These are phyloP conservation scores for Homalodisca vitripennis DNA, from an alignment of 1,140 invertebrate genomes.

Conservation along the genomic window DNA sequence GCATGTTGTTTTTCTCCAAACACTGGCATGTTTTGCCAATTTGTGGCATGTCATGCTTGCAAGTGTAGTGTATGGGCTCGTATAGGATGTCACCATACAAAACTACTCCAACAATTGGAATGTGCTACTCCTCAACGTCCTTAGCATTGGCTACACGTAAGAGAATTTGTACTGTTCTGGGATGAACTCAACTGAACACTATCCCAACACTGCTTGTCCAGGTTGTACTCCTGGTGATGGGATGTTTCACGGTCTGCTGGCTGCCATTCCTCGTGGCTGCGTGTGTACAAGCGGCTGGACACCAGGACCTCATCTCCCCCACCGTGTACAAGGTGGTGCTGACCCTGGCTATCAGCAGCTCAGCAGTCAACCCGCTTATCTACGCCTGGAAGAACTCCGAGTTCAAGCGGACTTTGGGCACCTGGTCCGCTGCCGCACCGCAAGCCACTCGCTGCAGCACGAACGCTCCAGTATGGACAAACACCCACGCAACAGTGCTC, in stretches of 20 bases:
- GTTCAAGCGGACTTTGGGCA: conserved; percentile 65
- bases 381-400: conserved; percentile 79
- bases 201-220: conserved; percentile 52
- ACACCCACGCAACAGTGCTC: conserved; percentile 21
- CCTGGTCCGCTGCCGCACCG: conserved; percentile 55
- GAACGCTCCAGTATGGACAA: conserved; percentile 18
- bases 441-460: conserved; percentile 43
- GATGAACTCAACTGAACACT: too few species aligned
- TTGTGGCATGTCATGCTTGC: too few species aligned
- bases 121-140: too few species aligned
- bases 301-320: conserved; percentile 50
- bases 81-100: too few species aligned
- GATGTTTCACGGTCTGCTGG: conserved; percentile 74
- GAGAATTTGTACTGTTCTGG: too few species aligned
- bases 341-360: conserved; percentile 70
- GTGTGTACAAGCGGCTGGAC: conserved; percentile 57
- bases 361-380: conserved; percentile 73
- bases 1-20: too few species aligned
- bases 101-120: too few species aligned
- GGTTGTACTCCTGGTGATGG: conserved; percentile 70
- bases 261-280: conserved; percentile 68
- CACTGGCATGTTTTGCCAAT: too few species aligned
- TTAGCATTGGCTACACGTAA: too few species aligned
- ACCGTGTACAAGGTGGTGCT: conserved; percentile 65
- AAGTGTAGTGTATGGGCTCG: too few species aligned